Conservation (phyloP, 1,140 invertebrate species). For the Gonioctena quinquepunctata region DNA sequence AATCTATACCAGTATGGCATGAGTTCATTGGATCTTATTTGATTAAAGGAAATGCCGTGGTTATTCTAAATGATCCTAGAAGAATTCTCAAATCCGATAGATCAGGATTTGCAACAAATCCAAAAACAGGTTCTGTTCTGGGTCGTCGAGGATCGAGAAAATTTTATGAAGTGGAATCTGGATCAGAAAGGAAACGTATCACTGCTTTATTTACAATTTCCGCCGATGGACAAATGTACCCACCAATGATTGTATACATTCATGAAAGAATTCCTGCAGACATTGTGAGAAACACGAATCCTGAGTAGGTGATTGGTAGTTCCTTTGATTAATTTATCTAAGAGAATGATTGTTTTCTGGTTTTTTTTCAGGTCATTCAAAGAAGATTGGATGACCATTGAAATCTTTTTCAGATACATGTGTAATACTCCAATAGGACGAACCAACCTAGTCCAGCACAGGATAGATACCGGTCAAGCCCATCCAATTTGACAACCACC, state of each 20-base stretch:
- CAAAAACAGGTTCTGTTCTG: background rate
- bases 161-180: conserved; percentile 1
- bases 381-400: too few relatives aligned
- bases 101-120: conserved; percentile 2
- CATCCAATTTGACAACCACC: too few relatives aligned
- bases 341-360: too few relatives aligned
- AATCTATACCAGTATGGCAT: conserved; percentile 12
- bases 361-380: too few relatives aligned
- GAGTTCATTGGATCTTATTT: conserved; percentile 11
- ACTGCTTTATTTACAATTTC: conserved; percentile 52
- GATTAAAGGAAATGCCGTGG: background rate
- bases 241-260: conserved; percentile 34
- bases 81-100: background rate
- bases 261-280: conserved; percentile 38
- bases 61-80: background rate
- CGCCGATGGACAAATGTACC: conserved; percentile 42
- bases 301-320: conserved; percentile 11
- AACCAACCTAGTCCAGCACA: too few relatives aligned
- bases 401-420: too few relatives aligned
- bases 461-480: too few relatives aligned
- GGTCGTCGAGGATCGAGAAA: background rate
- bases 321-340: too few relatives aligned
- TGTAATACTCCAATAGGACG: too few relatives aligned
- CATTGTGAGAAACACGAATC: conserved; percentile 43
- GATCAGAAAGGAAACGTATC: conserved; percentile 16